phyloP scores from a whole-genome alignment of 2,797 vertebrate species.

The Sebastes jordani region DNA sequence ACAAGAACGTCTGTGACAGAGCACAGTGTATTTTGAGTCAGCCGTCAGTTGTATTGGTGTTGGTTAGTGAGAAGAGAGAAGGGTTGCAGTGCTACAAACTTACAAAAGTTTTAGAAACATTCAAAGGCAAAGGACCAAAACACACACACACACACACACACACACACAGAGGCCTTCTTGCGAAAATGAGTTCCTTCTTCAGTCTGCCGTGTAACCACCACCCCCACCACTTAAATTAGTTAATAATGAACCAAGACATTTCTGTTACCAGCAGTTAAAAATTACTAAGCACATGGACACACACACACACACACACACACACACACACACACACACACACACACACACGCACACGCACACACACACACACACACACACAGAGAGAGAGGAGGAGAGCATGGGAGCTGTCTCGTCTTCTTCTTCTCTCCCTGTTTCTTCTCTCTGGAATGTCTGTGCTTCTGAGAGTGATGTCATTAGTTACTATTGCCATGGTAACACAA shows the following conservation, averaged over 20 bases:
- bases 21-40: not conserved
- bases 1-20: not conserved
- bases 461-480: conserved; percentile 65
- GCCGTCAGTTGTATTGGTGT: not conserved
- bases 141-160: not conserved
- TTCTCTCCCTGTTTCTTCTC: conserved; percentile 28
- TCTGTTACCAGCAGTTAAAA: conserved; percentile 28
- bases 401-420: conserved; percentile 19
- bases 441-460: conserved; percentile 63
- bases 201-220: not conserved
- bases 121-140: not conserved
- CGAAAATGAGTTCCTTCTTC: not conserved
- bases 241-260: conserved; percentile 50
- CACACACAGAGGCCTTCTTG: not conserved
- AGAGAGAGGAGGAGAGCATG: not conserved
- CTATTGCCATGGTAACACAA: conserved; percentile 73
- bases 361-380: conserved; percentile 6
- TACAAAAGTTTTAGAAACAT: not conserved
- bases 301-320: not conserved
- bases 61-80: not conserved
- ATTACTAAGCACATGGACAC: not conserved
- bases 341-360: not conserved
- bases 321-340: not conserved
- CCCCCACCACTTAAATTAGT: conserved; percentile 6
- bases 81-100: not conserved